Conservation (phyloP, 2,888 invertebrate genomes). For the Tyria jacobaeae region DNA sequence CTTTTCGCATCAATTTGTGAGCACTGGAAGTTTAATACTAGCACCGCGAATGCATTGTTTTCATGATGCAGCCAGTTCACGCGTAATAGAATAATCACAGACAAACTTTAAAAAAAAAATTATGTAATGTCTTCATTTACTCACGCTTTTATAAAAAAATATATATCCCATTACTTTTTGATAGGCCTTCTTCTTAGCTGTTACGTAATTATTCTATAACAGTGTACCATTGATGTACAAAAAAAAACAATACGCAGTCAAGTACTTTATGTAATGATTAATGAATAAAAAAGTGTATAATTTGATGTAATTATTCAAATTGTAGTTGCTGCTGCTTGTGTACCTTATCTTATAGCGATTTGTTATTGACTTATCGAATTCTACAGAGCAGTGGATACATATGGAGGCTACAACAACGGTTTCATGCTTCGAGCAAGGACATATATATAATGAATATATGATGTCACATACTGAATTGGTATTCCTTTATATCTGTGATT, state of each 20-base stretch:
- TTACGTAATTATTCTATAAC: slow-evolving; percentile 33
- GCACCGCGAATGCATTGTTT: too few relatives aligned
- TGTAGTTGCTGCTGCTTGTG: slow-evolving; percentile 8
- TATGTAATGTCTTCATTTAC: slow-evolving; percentile 18
- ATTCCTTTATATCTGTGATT: too few relatives aligned
- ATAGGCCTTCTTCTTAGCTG: slow-evolving; percentile 16
- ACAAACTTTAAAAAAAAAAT: slow-evolving; percentile 1
- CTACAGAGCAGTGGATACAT: too few relatives aligned
- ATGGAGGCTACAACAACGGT: too few relatives aligned
- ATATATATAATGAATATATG: too few relatives aligned
- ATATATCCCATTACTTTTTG: slow-evolving; percentile 21
- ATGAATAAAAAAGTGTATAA: slow-evolving; percentile 40
- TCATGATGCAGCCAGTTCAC: too few relatives aligned
- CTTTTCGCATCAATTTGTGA: too few relatives aligned
- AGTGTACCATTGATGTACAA: slow-evolving; percentile 14
- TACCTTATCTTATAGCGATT: slow-evolving; percentile 8
- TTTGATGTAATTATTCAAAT: slow-evolving; percentile 50
- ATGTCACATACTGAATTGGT: too few relatives aligned
- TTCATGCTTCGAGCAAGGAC: too few relatives aligned
- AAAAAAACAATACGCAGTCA: slow-evolving; percentile 45
- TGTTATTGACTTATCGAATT: too few relatives aligned
- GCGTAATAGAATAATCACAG: too few relatives aligned
- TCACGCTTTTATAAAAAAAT: slow-evolving; percentile 22
- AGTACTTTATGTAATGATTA: slow-evolving; percentile 44
- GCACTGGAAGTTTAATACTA: too few relatives aligned